Conservation (phyloP, 2,888 invertebrate genomes). For the Archaeoteleia sp. region DNA sequence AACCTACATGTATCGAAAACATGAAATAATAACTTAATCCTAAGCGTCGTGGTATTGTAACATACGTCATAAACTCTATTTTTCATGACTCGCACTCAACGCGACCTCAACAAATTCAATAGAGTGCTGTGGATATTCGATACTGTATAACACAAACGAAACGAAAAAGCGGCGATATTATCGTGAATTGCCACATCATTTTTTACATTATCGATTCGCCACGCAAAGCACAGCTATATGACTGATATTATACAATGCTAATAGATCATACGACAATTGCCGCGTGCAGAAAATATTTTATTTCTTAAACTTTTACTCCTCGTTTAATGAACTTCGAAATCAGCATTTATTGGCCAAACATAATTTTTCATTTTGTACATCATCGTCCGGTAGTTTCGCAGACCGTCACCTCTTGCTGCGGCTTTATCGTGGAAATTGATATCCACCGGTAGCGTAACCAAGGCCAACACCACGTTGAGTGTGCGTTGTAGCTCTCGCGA, state of each 20-base stretch:
- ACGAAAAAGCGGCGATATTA: too few relatives aligned
- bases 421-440: constrained; percentile 76
- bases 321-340: too few relatives aligned
- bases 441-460: constrained; percentile 81
- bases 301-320: constrained; percentile 7
- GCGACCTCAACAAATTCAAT: too few relatives aligned
- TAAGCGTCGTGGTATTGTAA: too few relatives aligned
- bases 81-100: too few relatives aligned
- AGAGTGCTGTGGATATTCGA: too few relatives aligned
- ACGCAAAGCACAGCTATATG: constrained; percentile 16
- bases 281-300: constrained; percentile 44
- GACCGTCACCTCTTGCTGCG: not conserved
- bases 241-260: constrained; percentile 44
- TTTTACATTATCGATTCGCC: too few relatives aligned
- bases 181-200: too few relatives aligned
- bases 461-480: constrained; percentile 93
- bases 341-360: too few relatives aligned
- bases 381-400: not conserved
- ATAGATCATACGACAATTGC: constrained; percentile 42
- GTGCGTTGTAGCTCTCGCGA: constrained; percentile 95
- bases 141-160: too few relatives aligned
- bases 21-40: too few relatives aligned
- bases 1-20: constrained; percentile 9
- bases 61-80: too few relatives aligned
- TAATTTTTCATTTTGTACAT: not conserved